A percentile compares a stretch with the other conserved stretches of the same genome.
These are phyloP conservation scores for Catharus ustulatus DNA, from an alignment of 2,797 vertebrate species.

Conservation along the genomic window DNA sequence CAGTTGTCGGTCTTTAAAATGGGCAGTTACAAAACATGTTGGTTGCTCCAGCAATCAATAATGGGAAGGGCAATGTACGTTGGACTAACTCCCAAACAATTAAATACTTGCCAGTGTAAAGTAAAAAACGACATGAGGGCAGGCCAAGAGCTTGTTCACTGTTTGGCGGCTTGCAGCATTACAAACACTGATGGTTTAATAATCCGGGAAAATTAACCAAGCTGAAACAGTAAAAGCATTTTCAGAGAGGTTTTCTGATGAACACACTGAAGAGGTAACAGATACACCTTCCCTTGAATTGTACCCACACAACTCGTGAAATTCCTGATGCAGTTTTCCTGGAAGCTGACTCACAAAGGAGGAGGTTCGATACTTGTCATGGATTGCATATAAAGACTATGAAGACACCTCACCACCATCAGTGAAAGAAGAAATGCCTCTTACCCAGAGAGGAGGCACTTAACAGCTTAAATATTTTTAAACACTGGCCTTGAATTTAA, in stretches of 20 bases:
- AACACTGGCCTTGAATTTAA: neutral
- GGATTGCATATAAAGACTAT: neutral
- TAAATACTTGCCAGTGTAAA: constrained; percentile 69
- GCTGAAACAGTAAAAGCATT: constrained; percentile 15
- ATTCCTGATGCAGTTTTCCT: constrained; percentile 14
- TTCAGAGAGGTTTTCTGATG: constrained; percentile 38
- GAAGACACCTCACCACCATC: neutral
- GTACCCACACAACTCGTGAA: neutral
- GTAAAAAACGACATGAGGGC: constrained; percentile 6
- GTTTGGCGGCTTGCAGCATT: constrained; percentile 52
- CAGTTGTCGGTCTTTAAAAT: constrained; percentile 56
- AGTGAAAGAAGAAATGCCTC: neutral
- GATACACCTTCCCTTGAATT: constrained; percentile 18
- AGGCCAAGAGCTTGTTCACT: constrained; percentile 61
- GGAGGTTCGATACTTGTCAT: neutral
- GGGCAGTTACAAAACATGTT: constrained; percentile 63
- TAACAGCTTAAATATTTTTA: neutral
- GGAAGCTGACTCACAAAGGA: constrained; percentile 27
- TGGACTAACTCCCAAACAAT: constrained; percentile 70
- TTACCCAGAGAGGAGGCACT: neutral
- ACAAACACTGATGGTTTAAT: constrained; percentile 53
- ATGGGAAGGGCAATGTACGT: constrained; percentile 63
- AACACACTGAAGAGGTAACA: constrained; percentile 13
- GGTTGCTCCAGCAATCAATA: constrained; percentile 63
- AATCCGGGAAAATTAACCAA: constrained; percentile 27